Conservation (phyloP, 2,113 vertebrate genomes). For the Gymnarchus niloticus region DNA sequence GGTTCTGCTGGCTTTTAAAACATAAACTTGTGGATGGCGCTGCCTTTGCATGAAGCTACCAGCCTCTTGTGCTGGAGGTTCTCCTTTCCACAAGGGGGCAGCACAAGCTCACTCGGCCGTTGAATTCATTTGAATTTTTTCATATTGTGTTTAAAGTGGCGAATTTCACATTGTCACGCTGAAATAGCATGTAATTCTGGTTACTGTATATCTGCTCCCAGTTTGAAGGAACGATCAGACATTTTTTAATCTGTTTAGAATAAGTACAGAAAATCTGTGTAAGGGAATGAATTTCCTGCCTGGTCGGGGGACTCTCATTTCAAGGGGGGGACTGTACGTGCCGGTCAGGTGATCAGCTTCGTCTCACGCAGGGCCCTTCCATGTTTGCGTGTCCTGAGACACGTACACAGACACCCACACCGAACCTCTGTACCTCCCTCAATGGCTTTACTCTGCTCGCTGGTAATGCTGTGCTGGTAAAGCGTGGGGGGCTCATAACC, state of each 20-base stretch:
- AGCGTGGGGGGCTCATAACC: background rate
- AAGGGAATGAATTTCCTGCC: background rate
- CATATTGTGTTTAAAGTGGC: background rate
- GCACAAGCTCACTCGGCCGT: background rate
- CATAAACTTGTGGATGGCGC: no score
- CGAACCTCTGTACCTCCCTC: background rate
- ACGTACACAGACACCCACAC: background rate
- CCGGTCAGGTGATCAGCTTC: background rate
- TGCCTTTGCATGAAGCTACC: background rate
- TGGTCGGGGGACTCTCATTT: no score
- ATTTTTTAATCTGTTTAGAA: background rate
- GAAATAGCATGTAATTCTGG: background rate
- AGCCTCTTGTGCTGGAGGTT: background rate
- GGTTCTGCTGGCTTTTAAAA: background rate
- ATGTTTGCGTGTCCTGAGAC: background rate
- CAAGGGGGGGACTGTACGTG: no score
- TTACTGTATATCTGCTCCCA: background rate
- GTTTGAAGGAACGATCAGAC: background rate
- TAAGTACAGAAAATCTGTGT: background rate
- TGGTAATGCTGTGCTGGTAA: background rate
- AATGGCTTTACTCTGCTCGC: background rate
- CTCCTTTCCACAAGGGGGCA: slow-evolving; percentile 29
- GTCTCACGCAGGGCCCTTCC: background rate
- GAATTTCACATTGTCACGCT: no score
- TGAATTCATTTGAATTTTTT: background rate